Conservation (phyloP, 2,113 vertebrate genomes). For the Gavia stellata region DNA sequence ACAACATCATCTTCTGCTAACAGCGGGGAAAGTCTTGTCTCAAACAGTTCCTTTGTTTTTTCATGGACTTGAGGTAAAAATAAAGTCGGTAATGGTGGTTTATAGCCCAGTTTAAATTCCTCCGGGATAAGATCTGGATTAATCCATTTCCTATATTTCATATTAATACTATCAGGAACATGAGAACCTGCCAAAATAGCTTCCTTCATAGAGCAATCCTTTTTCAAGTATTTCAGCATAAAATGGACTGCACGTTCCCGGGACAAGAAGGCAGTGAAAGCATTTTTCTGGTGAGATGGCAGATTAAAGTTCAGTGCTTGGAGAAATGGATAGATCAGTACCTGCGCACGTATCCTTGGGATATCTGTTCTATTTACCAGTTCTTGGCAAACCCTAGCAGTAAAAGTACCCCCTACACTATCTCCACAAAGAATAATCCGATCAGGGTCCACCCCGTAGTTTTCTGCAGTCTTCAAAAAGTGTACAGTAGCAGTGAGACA, state of each 20-base stretch:
- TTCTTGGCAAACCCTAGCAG: not conserved
- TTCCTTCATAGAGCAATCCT: not conserved
- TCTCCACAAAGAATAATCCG: not conserved
- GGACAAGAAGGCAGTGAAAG: not conserved
- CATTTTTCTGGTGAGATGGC: conserved; percentile 31
- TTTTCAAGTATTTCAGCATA: conserved; percentile 1
- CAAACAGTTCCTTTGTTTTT: not conserved
- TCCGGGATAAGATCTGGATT: conserved; percentile 1
- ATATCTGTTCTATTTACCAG: not conserved
- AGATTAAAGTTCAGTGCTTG: not conserved
- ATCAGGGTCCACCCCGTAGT: not conserved
- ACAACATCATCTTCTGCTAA: conserved; percentile 16
- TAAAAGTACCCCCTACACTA: not conserved
- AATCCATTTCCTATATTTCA: conserved; percentile 5
- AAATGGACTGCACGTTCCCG: not conserved
- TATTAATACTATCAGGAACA: not conserved
- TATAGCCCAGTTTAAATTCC: not conserved
- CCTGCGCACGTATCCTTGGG: conserved; percentile 15
- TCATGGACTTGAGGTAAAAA: not conserved
- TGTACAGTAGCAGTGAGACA: not conserved
- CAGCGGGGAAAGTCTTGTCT: not conserved
- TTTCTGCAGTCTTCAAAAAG: not conserved
- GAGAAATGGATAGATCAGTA: conserved; percentile 8
- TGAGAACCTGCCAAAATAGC: conserved; percentile 3
- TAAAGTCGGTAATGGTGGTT: not conserved